Evolutionary conservation across 2,888 invertebrate species (phyloP), one percentile per base, ranked within the genome.

Genomic region (Mesorhabditis spiculigera): DNA sequence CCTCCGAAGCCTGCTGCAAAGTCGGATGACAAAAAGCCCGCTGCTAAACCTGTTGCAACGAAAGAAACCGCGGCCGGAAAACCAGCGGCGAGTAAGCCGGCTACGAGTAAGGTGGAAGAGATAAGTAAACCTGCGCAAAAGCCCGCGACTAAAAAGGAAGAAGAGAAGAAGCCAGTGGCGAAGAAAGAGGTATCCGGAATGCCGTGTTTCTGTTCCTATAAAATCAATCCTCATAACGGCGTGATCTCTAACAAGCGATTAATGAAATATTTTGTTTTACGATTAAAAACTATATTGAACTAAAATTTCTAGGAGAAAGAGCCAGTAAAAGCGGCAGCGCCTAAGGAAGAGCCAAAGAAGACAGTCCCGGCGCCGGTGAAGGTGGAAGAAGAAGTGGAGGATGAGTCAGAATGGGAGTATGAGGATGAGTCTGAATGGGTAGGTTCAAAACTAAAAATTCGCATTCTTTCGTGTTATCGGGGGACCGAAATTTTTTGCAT

Each of bases 281-380:
- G 28, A 3, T 28, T 28, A 28, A 28, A 28, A 28, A 28, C 28
- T 28, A 28, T 28, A 28, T 28, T 28, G 28, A 28, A 28, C 28
- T 28, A 28, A 28, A 28, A 28, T 28, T 28, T 28, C 28, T 28
- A 28, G 28, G 28, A 28, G 28, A 28, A 28, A 28, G 28, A 28
- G 28, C 28, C 28, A 28, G 28, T 28, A 28, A 28, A 28, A 1
- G 28, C 28, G 28, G 10, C 45, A 8, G 43, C 41, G 13, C 5
- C 6, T 43, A 45, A 41, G n/a, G 43, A 42, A 6, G 28, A n/a
- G 5, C 78, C 78, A 44, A 73, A 76, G 8, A 68, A 70, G 3
- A 69, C 62, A 42, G 73, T 73, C 4, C 76, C 74, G 63, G 78
- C 61, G 67, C 28, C 72, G 71, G 65, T 75, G 73, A 45, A 72